phyloP scores from a whole-genome alignment of 1,140 invertebrate species.

The Atopsyche davidsoni region DNA sequence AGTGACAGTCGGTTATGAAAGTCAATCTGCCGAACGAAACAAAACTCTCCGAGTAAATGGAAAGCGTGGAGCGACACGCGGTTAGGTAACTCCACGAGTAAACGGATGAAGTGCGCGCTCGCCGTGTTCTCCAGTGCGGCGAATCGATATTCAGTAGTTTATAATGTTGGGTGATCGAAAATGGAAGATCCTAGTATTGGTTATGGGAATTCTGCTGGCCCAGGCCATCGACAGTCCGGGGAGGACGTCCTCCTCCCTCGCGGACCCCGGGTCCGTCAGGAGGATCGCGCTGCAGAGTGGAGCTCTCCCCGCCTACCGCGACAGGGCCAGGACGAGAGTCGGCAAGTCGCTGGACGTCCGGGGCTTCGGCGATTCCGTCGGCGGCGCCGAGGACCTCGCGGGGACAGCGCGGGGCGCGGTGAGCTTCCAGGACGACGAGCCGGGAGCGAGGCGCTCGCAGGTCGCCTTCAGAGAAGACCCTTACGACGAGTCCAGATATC shows the following conservation, averaged over 20 bases:
- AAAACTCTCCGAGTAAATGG: too few species aligned
- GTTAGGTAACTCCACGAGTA: too few species aligned
- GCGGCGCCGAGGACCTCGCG: background rate
- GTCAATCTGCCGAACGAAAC: too few species aligned
- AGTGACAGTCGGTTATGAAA: too few species aligned
- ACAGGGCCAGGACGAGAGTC: conserved; percentile 26
- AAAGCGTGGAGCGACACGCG: too few species aligned
- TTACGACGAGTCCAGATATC: conserved; percentile 14
- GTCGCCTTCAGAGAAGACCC: conserved; percentile 22
- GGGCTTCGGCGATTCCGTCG: background rate
- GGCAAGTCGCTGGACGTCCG: conserved; percentile 26
- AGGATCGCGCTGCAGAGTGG: conserved; percentile 4
- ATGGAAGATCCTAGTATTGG: conserved; percentile 45
- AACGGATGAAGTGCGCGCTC: too few species aligned
- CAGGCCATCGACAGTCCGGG: conserved; percentile 32
- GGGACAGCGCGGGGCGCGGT: background rate
- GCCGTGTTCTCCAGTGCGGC: background rate
- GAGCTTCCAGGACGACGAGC: conserved; percentile 7
- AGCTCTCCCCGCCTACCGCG: background rate
- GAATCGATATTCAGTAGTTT: too few species aligned
- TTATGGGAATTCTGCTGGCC: conserved; percentile 35
- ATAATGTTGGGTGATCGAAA: conserved; percentile 42
- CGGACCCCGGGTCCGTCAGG: conserved; percentile 1
- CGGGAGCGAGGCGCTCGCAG: conserved; percentile 23
- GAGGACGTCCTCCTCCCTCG: conserved; percentile 8